Conservation (phyloP, 2,113 vertebrate genomes). For the Nothoprocta pentlandii region DNA sequence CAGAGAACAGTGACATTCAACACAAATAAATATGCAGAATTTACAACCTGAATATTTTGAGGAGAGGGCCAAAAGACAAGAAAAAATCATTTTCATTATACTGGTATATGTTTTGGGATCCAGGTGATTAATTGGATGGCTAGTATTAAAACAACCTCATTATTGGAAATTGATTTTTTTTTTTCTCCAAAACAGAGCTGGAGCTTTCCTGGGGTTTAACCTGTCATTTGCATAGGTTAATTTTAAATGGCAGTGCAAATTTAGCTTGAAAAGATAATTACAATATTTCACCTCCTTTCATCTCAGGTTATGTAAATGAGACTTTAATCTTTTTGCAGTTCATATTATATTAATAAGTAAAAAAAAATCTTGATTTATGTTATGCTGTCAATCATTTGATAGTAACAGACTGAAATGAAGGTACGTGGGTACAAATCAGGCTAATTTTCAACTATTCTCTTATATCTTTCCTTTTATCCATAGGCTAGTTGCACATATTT, state of each 20-base stretch:
- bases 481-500: slow-evolving; percentile 18
- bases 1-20: not conserved
- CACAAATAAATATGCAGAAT: not conserved
- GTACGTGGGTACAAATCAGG: slow-evolving; percentile 77
- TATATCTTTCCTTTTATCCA: slow-evolving; percentile 28
- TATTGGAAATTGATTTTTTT: slow-evolving; percentile 72
- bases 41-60: not conserved
- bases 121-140: slow-evolving; percentile 54
- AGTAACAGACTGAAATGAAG: slow-evolving; percentile 57
- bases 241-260: slow-evolving; percentile 94
- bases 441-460: slow-evolving; percentile 74
- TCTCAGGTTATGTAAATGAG: slow-evolving; percentile 92
- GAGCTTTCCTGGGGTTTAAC: slow-evolving; percentile 79
- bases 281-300: slow-evolving; percentile 88
- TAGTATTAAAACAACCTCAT: slow-evolving; percentile 60
- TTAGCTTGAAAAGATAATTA: slow-evolving; percentile 98
- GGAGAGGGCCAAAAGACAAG: not conserved
- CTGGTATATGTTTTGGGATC: slow-evolving; percentile 25
- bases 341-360: slow-evolving; percentile 79
- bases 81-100: not conserved
- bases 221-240: slow-evolving; percentile 94
- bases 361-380: slow-evolving; percentile 81
- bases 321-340: slow-evolving; percentile 84
- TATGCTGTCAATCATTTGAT: slow-evolving; percentile 83
- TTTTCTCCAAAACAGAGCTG: slow-evolving; percentile 50